phyloP scores from a whole-genome alignment of 2,888 invertebrate species.

The Bombylius discolor region DNA sequence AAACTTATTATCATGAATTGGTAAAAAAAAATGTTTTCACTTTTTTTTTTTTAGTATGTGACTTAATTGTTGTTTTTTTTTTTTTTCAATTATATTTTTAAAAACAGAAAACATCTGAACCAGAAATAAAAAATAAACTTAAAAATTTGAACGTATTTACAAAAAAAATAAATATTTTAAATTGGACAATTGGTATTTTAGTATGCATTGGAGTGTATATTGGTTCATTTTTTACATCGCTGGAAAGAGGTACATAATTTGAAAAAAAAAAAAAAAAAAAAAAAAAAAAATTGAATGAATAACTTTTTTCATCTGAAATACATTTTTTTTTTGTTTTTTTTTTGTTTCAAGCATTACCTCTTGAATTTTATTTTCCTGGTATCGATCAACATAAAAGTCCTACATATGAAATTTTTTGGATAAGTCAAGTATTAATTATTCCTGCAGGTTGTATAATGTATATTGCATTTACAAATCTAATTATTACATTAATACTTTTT shows the following conservation, averaged over 20 bases:
- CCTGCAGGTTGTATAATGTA: neutral
- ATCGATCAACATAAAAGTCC: neutral
- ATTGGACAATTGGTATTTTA: neutral
- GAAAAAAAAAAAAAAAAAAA: no score
- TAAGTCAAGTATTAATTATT: neutral
- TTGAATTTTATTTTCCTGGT: neutral
- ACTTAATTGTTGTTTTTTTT: neutral
- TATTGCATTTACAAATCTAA: neutral
- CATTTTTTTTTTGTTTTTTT: no score
- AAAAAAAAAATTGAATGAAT: no score
- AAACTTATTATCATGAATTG: neutral
- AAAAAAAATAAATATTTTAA: neutral
- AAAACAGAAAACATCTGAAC: neutral
- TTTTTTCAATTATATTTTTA: neutral
- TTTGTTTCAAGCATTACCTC: neutral
- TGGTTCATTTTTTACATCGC: neutral
- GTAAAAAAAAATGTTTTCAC: neutral
- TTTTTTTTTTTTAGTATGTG: neutral
- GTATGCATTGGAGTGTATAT: neutral
- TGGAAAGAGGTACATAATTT: neutral
- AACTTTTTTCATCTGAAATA: no score
- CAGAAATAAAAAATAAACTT: neutral
- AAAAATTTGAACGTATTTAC: neutral
- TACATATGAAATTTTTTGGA: neutral
- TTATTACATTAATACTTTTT: neutral